These are phyloP conservation scores for Eufriesea mexicana DNA, from an alignment of 1,140 invertebrate species.

Conservation along the genomic window DNA sequence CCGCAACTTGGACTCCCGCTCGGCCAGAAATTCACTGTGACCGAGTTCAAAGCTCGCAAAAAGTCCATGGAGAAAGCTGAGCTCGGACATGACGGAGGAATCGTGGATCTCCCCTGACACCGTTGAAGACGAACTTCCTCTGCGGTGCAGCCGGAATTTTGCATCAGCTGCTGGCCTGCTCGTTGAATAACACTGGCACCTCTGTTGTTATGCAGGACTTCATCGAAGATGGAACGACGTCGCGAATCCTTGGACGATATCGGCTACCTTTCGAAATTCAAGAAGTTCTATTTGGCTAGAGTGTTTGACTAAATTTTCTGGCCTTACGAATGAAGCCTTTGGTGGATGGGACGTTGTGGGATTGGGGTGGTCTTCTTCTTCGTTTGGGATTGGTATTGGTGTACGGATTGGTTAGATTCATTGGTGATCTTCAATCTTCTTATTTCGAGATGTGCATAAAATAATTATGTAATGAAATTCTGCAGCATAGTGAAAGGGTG, in stretches of 20 bases:
- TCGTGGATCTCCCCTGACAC: slow-evolving; percentile 43
- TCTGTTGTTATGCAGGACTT: background rate
- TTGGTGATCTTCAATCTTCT: too few species aligned
- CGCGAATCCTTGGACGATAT: background rate
- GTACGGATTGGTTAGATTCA: too few species aligned
- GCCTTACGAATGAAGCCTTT: background rate
- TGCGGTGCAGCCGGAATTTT: background rate
- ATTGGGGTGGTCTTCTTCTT: too few species aligned
- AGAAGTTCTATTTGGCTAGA: background rate
- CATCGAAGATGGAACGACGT: too few species aligned
- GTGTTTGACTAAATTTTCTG: background rate
- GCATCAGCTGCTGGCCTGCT: background rate
- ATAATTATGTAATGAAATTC: too few species aligned
- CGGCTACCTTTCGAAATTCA: too few species aligned
- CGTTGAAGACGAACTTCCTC: slow-evolving; percentile 23
- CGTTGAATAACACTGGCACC: background rate
- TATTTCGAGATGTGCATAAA: too few species aligned
- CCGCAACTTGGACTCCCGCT: slow-evolving; percentile 69
- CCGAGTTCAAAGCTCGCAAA: slow-evolving; percentile 64
- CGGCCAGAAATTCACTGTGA: slow-evolving; percentile 71
- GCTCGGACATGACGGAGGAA: slow-evolving; percentile 39
- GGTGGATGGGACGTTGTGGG: background rate
- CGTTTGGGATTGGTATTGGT: too few species aligned
- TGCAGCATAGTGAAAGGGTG: too few species aligned
- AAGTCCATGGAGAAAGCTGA: slow-evolving; percentile 56